Evolutionary conservation across 2,113 vertebrate genomes (phyloP).

Genomic region (Myocastor coypus): DNA sequence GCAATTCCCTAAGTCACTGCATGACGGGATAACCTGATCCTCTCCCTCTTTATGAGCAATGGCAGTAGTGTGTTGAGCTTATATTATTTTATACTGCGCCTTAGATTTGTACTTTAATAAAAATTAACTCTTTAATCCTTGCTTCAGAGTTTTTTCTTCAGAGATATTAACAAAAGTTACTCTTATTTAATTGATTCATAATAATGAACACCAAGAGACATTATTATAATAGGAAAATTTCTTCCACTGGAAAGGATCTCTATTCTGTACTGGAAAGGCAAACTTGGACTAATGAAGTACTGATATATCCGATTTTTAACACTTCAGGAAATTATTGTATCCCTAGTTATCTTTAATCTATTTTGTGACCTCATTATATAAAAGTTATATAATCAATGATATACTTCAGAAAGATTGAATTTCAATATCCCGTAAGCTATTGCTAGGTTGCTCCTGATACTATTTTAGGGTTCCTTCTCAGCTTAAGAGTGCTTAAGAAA

Average conservation of each 20-base stretch:
- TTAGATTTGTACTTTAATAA: neutral
- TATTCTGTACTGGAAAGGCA: neutral
- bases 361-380: neutral
- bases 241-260: too few relatives aligned
- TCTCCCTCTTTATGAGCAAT: neutral
- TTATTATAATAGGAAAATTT: neutral
- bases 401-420: neutral
- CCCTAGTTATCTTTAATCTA: neutral
- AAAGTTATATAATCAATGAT: too few relatives aligned
- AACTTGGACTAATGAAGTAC: neutral
- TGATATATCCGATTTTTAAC: neutral
- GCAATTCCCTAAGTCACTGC: neutral
- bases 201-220: neutral
- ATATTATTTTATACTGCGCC: neutral
- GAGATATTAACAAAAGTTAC: neutral
- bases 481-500: neutral
- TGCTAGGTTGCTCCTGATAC: neutral
- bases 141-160: neutral
- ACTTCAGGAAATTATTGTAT: neutral
- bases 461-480: neutral
- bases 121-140: neutral
- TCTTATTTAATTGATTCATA: neutral
- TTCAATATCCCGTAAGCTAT: neutral
- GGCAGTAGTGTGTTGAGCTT: neutral
- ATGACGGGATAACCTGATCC: neutral